Conservation (phyloP, 2,113 vertebrate genomes). For the Penelope pileata region DNA sequence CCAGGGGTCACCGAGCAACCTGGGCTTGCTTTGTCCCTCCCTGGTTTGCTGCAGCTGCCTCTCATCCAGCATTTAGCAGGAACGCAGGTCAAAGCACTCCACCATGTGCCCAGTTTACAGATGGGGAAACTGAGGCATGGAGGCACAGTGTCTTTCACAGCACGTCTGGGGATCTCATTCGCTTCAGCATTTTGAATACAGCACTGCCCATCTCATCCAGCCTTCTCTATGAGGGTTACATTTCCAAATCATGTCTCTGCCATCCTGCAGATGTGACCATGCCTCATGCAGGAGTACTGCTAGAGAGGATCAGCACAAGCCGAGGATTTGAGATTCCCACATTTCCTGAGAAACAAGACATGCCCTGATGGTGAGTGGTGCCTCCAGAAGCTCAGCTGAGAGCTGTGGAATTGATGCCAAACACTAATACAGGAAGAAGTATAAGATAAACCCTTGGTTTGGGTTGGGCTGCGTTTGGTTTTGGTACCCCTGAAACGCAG, state of each 20-base stretch:
- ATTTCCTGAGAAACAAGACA: not conserved
- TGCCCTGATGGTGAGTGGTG: not conserved
- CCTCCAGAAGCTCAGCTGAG: not conserved
- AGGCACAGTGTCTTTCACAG: not conserved
- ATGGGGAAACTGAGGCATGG: not conserved
- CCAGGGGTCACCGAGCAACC: not conserved
- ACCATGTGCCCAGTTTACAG: not conserved
- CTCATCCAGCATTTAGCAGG: not conserved
- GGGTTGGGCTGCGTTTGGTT: not conserved
- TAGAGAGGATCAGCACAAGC: not conserved
- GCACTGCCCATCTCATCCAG: not conserved
- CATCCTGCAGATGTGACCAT: rapidly evolving
- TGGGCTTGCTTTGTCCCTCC: not conserved
- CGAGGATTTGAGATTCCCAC: not conserved
- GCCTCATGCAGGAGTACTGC: not conserved
- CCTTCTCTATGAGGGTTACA: not conserved
- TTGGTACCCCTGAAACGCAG: not conserved
- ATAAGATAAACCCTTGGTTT: not conserved
- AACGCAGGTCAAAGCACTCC: not conserved
- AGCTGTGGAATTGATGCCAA: not conserved
- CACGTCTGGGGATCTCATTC: not conserved
- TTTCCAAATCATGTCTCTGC: not conserved
- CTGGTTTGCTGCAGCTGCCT: not conserved
- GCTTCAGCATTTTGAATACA: rapidly evolving
- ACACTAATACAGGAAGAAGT: not conserved